Evolutionary conservation across 37 sponge, comb jelly and placozoan genomes (phyloP).

Genomic region (Spongilla lacustris): DNA sequence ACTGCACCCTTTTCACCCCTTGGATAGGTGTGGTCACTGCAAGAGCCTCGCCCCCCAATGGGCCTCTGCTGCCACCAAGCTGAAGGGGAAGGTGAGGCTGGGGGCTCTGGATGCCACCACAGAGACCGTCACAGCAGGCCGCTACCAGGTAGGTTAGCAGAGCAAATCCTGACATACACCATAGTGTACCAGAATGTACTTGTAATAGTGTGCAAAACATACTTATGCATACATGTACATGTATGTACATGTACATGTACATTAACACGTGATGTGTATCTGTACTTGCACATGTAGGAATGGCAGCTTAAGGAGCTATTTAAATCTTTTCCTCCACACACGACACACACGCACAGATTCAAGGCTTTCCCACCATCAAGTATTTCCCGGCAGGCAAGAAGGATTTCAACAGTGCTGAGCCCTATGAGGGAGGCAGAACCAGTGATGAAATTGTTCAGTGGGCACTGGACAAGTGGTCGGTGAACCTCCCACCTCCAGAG

Average conservation of each 20-base stretch:
- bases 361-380: conserved; percentile 98
- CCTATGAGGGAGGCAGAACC: conserved; percentile 92
- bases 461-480: conserved; percentile 77
- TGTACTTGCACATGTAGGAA: too few relatives aligned
- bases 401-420: conserved; percentile 68
- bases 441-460: conserved; percentile 86
- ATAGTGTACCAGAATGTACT: too few relatives aligned
- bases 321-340: too few relatives aligned
- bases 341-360: conserved; percentile 74
- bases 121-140: conserved; percentile 50
- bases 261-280: too few relatives aligned
- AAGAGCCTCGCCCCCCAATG: conserved; percentile 96
- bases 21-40: conserved; percentile 96
- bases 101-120: conserved; percentile 92
- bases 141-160: conserved; percentile 53
- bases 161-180: too few relatives aligned
- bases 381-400: conserved; percentile 94
- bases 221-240: too few relatives aligned
- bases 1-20: too few relatives aligned
- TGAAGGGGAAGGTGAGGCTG: conserved; percentile 85
- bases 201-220: too few relatives aligned
- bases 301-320: too few relatives aligned
- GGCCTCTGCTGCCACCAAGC: conserved; percentile 89
- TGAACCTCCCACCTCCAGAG: conserved; percentile 87
- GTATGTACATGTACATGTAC: too few relatives aligned